These are phyloP conservation scores for Fratercula arctica DNA, from an alignment of 2,797 vertebrate species.

Conservation along the genomic window DNA sequence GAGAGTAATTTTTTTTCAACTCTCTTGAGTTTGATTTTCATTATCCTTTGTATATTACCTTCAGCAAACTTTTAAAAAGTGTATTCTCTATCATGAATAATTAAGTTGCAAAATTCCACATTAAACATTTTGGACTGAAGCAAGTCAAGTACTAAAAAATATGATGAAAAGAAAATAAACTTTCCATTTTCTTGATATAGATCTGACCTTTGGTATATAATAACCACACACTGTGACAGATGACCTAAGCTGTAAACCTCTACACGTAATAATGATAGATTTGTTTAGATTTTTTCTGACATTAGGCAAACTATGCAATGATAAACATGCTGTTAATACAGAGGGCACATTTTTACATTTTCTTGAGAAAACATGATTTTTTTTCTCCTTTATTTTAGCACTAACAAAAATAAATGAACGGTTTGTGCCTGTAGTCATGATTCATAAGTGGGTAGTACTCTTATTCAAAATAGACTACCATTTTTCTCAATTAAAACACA, in stretches of 20 bases:
- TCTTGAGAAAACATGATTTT: background rate
- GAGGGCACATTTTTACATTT: background rate
- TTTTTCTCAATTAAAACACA: slow-evolving; percentile 42
- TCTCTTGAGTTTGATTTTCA: background rate
- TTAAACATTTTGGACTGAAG: background rate
- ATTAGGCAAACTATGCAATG: background rate
- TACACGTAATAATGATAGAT: slow-evolving; percentile 16
- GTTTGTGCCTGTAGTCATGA: background rate
- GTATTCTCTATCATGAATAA: background rate
- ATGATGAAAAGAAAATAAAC: background rate
- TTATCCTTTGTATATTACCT: background rate
- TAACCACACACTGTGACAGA: slow-evolving; percentile 29
- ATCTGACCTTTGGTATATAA: slow-evolving; percentile 52
- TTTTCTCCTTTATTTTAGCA: background rate
- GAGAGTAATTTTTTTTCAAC: background rate
- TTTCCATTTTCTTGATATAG: slow-evolving; percentile 12
- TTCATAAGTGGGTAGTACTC: background rate
- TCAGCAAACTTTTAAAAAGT: background rate
- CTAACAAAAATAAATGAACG: slow-evolving; percentile 23
- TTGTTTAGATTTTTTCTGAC: slow-evolving; percentile 27
- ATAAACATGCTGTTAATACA: slow-evolving; percentile 7
- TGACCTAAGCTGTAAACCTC: slow-evolving; percentile 13
- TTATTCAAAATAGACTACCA: background rate
- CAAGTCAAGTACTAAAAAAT: background rate
- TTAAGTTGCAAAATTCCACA: background rate